Base-by-base conservation (phyloP, 1,140 invertebrate species). In the Heliconius nattereri region DNA sequence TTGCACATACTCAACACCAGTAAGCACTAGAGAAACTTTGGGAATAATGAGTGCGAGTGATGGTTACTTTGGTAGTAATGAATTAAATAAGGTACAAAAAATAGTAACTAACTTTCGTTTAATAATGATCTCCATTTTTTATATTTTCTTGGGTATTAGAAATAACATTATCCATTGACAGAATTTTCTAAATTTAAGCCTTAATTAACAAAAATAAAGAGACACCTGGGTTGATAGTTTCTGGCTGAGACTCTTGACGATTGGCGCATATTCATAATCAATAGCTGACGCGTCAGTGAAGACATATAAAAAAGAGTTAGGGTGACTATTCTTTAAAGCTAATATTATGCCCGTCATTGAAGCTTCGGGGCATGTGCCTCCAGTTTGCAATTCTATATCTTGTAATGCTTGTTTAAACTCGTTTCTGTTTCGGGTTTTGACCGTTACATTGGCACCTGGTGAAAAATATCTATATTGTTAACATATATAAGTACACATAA, bases 301-400 rank as follows among this genome's bases (percentile, higher is more conserved):
- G 0, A 97, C 96, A 84, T 96, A 97, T 52, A 97, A 91, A 80
- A 95, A 95, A 0, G 96, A 96, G 54, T 95, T 94, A 0, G 96
- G 95, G 20, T 95, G 84, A 60, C 96, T 95, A 3, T 91, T 87
- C 73, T 95, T 93, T 11, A 97, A 87, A 0, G 95, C 96, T 76
- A 91, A 86, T 83, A 95, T 94, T 40, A 97, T 96, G 40, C 96
- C 96, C 3, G 88, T 87, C 52, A 97, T 91, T 52, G 95, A 92
- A 93, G 95, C 95, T 89, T 97, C 96, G 0, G 96, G 96, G 88
- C 96, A 97, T 80, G 96, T 96, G 0, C 94, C 95, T 23, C 96
- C 96, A 1, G 95, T 95, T 32, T 95, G 83, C 0, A 96, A 94
- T 32, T 88, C 89, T 20, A 96, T 91, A 26, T 92, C 84, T 5